Conservation (phyloP, 2,797 vertebrate genomes). For the Leucoraja ocellata region DNA sequence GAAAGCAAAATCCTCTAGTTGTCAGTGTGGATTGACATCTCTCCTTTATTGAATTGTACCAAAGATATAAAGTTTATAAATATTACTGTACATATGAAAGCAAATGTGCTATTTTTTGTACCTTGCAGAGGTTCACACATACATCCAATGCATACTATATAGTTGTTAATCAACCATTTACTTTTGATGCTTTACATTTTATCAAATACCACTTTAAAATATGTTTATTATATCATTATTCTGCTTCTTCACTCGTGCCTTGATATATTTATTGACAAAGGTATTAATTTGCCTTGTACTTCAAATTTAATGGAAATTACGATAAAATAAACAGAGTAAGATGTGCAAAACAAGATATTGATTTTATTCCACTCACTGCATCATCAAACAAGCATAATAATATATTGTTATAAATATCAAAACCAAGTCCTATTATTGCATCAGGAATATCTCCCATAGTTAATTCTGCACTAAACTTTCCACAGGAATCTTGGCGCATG, state of each 20-base stretch:
- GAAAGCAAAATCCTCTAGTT: background rate
- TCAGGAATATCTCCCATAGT: background rate
- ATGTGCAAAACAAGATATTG: background rate
- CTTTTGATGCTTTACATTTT: background rate
- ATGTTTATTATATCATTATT: background rate
- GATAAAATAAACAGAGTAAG: background rate
- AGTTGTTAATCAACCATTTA: background rate
- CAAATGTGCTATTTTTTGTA: constrained; percentile 13
- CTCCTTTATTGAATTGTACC: background rate
- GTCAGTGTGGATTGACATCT: constrained; percentile 9
- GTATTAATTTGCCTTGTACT: no score
- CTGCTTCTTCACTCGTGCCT: background rate
- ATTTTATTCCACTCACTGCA: background rate
- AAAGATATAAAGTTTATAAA: background rate
- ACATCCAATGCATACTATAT: background rate
- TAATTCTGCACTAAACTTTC: background rate
- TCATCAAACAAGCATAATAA: background rate
- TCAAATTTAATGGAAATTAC: no score
- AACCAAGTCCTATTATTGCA: background rate
- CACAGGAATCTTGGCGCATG: background rate
- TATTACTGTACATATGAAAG: background rate
- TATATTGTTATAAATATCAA: background rate
- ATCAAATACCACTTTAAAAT: background rate
- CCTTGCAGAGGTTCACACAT: background rate
- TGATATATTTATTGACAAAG: no score